These are phyloP conservation scores for Phoxinus dragarum DNA, from an alignment of 2,797 vertebrate genomes.

Conservation along the genomic window DNA sequence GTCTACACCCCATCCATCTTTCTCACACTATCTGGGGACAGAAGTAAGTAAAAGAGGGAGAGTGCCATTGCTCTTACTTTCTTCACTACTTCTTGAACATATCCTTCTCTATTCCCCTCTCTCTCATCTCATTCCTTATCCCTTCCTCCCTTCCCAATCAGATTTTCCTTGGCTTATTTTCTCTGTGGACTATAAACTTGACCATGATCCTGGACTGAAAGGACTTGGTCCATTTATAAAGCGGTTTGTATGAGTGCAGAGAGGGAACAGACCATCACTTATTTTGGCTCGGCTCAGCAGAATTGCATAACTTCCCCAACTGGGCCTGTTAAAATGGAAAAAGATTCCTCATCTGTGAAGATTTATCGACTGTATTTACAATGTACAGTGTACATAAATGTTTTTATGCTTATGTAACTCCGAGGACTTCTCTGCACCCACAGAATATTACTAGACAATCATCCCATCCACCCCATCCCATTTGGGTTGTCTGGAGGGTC, in stretches of 20 bases:
- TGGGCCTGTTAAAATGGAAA: conserved; percentile 13
- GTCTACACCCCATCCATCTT: conserved; percentile 54
- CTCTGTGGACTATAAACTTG: conserved; percentile 53
- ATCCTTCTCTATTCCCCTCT: conserved; percentile 31
- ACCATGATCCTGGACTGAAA: conserved; percentile 68
- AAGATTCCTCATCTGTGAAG: background rate
- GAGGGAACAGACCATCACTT: conserved; percentile 42
- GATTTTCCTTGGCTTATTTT: conserved; percentile 61
- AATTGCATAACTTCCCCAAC: conserved; percentile 41
- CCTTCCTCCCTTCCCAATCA: conserved; percentile 16
- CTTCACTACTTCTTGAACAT: conserved; percentile 2
- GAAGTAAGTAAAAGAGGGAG: background rate
- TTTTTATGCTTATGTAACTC: conserved; percentile 3
- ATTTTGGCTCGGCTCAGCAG: conserved; percentile 36
- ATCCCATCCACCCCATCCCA: background rate
- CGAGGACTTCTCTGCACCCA: background rate
- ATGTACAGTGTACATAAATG: background rate
- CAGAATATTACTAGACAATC: background rate
- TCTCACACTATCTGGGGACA: conserved; percentile 20
- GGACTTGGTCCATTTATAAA: conserved; percentile 59
- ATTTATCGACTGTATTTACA: background rate
- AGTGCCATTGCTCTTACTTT: background rate
- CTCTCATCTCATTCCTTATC: conserved; percentile 50
- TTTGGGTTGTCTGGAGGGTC: background rate
- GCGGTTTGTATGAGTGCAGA: conserved; percentile 48